Conservation (phyloP, 2,888 invertebrate genomes). For the Pelosia muscerda region DNA sequence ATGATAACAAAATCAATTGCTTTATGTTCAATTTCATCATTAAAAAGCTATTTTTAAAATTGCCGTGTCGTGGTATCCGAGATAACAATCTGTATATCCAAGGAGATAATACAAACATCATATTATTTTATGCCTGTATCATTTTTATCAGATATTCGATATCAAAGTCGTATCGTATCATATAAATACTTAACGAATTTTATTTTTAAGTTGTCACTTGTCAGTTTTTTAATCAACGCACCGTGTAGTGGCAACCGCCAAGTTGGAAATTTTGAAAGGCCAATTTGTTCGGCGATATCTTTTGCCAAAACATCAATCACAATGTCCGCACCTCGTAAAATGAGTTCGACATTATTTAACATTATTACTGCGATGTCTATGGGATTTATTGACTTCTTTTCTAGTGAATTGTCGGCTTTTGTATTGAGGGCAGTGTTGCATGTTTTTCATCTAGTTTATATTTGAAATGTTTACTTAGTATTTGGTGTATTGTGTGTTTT, state of each 20-base stretch:
- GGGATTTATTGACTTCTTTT: conserved; percentile 37
- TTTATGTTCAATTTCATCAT: background rate
- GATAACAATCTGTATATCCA: conserved; percentile 3
- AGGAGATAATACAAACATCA: background rate
- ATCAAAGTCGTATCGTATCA: conserved; percentile 4
- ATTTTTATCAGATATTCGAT: conserved; percentile 7
- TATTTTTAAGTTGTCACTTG: conserved; percentile 46
- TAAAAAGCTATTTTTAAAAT: background rate
- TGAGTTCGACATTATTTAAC: conserved; percentile 36
- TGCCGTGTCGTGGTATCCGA: background rate
- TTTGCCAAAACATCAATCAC: conserved; percentile 58
- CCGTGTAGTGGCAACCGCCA: conserved; percentile 32
- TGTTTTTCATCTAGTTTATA: conserved; percentile 8
- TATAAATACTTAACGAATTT: conserved; percentile 15
- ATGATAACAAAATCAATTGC: background rate
- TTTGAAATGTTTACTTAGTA: background rate
- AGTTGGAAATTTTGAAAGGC: conserved; percentile 38
- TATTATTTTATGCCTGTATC: conserved; percentile 3
- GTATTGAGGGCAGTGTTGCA: conserved; percentile 17
- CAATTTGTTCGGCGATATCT: conserved; percentile 43
- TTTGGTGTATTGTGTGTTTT: background rate
- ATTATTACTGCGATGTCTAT: conserved; percentile 26
- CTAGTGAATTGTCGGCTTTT: conserved; percentile 27
- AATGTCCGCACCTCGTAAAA: conserved; percentile 47
- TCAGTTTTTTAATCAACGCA: conserved; percentile 48